Evolutionary conservation across 1,140 invertebrate genomes (phyloP).

Genomic region (Cyclina sinensis): DNA sequence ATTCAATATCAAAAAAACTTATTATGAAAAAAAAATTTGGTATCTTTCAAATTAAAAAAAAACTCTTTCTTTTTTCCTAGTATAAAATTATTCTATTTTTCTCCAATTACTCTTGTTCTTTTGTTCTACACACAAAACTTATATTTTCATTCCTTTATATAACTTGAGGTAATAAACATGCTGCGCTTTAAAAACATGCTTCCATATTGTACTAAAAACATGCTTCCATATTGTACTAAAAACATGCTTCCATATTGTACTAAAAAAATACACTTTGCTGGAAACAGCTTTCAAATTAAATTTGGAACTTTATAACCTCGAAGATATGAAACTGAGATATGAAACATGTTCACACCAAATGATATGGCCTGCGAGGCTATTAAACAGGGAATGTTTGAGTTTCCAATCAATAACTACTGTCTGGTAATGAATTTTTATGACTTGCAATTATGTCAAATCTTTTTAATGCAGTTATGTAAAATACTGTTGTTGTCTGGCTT

Average conservation of each 20-base stretch:
- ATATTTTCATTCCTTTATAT: too few relatives aligned
- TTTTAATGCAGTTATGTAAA: background rate
- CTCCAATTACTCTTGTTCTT: too few relatives aligned
- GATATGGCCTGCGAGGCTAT: background rate
- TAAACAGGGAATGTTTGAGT: background rate
- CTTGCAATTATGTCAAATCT: background rate
- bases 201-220: too few relatives aligned
- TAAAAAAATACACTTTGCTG: background rate
- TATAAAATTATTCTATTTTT: too few relatives aligned
- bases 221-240: background rate
- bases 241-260: background rate
- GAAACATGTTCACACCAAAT: background rate
- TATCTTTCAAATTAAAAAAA: too few relatives aligned
- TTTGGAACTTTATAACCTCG: background rate
- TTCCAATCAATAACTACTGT: constrained; percentile 10
- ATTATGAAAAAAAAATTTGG: too few relatives aligned
- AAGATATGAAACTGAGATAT: background rate
- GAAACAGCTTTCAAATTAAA: background rate
- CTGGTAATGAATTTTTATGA: constrained; percentile 4
- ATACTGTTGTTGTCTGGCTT: background rate
- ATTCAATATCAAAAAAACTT: too few relatives aligned
- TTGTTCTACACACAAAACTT: too few relatives aligned
- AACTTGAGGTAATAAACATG: too few relatives aligned
- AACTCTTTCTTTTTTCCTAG: too few relatives aligned
- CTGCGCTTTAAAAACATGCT: too few relatives aligned